Base-by-base conservation (phyloP, 1,140 invertebrate genomes). In the Rhagoletis pomonella region DNA sequence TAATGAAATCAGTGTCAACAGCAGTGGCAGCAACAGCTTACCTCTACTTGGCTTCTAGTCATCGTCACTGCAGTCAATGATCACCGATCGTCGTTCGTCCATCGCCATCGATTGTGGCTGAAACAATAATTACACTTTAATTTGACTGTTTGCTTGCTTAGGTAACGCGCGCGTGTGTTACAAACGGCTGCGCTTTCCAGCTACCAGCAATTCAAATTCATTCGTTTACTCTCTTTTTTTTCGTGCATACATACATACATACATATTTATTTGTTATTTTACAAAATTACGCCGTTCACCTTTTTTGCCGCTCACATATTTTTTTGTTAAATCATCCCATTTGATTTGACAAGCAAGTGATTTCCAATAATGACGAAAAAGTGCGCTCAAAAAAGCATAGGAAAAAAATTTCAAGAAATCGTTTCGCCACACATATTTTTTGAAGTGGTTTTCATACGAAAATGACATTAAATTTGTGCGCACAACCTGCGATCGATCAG, bases 291-390 rank as follows among this genome's bases (percentile, higher is more conserved):
- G 50, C 47, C 73, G n/a, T 55, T 81, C 73, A 81, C 69, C 69
- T 50, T n/a, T 77, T 77, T 9, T 29, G 12, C 14, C 14, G 29
- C 42, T n/a, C 44, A 58, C 87, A 19, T n/a, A 64, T 77, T 87
- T 89, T 91, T 91, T 89, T 91, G 91, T 91, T 90, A 90, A 91
- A 91, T 91, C 91, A 91, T 91, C 91, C 90, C 90, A 91, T 91
- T 91, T 91, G 91, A 91, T 91, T 91, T 91, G 91, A 91, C 91
- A 91, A 90, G 91, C 90, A 91, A 91, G 91, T 91, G 91, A 91
- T 91, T 91, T 91, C 91, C 91, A 91, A 91, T 91, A 91, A 91
- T 91, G 90, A 91, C 89, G 89, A 90, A 86, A 42, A 64, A 62
- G 60, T 62, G 12, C 4, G 10, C 17, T 62, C 4, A 62, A n/a